Percentiles rank a stretch among this genome's conserved stretches.
phyloP scores from a whole-genome alignment of 2,797 vertebrate genomes.

The Etheostoma perlongum region DNA sequence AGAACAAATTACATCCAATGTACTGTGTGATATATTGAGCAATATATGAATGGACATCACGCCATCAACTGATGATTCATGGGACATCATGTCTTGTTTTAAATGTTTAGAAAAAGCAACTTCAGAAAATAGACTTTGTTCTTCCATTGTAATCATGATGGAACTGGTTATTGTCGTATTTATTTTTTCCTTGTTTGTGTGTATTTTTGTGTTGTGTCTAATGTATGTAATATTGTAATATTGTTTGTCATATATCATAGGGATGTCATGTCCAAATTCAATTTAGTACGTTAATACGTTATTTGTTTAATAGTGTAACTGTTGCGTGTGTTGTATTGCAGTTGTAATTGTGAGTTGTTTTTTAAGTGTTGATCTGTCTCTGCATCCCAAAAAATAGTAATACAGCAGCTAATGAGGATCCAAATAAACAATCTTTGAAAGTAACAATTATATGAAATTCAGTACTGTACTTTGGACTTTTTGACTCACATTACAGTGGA shows the following conservation, averaged over 20 bases:
- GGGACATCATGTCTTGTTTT: background rate
- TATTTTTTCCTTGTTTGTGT: background rate
- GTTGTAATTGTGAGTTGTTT: background rate
- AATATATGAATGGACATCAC: background rate
- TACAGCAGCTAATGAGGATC: background rate
- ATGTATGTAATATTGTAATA: background rate
- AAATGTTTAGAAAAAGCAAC: background rate
- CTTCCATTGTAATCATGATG: background rate
- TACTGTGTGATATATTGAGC: background rate
- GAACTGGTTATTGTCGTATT: background rate
- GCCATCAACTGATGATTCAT: background rate
- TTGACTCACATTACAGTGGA: conserved; percentile 10
- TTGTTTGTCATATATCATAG: background rate
- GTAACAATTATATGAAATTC: background rate
- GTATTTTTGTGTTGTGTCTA: background rate
- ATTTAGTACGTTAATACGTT: background rate
- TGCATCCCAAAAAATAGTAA: background rate
- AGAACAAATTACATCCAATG: background rate
- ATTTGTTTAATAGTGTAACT: background rate
- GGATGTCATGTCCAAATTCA: background rate
- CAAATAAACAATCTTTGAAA: conserved; percentile 7
- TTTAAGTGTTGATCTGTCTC: background rate
- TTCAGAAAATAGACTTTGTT: background rate
- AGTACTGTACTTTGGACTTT: conserved; percentile 8
- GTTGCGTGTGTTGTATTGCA: background rate